Evolutionary conservation across 2,888 invertebrate species (phyloP).

Genomic region (Barypeithes pellucidus): DNA sequence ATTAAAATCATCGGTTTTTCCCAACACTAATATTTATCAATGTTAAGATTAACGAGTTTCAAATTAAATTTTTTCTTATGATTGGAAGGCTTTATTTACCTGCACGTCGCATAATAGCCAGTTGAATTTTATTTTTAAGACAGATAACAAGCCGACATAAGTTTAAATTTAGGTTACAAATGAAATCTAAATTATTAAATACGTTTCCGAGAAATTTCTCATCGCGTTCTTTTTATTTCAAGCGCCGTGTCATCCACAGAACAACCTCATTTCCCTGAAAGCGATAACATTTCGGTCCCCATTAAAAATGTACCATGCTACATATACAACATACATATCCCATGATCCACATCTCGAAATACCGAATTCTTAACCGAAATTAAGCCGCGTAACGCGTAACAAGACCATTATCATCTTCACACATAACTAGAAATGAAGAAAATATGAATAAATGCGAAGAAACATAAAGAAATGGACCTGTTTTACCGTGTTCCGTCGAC

Average conservation of each 20-base stretch:
- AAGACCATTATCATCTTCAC: conserved; percentile 38
- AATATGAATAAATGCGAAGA: not conserved
- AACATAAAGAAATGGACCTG: conserved; percentile 54
- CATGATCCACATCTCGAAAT: conserved; percentile 27
- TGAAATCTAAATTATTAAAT: not conserved
- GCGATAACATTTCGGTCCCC: conserved; percentile 26
- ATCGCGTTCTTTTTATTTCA: not conserved
- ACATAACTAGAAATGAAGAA: conserved; percentile 30
- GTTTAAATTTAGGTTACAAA: not conserved
- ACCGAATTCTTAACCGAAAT: conserved; percentile 30
- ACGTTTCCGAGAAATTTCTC: not conserved
- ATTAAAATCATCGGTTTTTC: too few relatives aligned
- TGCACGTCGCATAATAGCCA: too few relatives aligned
- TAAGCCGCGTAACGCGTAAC: conserved; percentile 29
- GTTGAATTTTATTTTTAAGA: too few relatives aligned
- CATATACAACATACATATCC: conserved; percentile 15
- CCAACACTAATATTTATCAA: too few relatives aligned
- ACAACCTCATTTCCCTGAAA: conserved; percentile 20
- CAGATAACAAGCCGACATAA: not conserved
- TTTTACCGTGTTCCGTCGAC: conserved; percentile 41
- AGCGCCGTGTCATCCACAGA: conserved; percentile 6
- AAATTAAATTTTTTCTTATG: too few relatives aligned
- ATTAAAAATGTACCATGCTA: conserved; percentile 45
- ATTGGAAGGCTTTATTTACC: too few relatives aligned
- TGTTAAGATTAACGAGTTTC: too few relatives aligned